Percentiles rank a stretch among this genome's conserved stretches.
phyloP scores from a whole-genome alignment of 2,113 vertebrate species.

The Circaetus cinerascens region DNA sequence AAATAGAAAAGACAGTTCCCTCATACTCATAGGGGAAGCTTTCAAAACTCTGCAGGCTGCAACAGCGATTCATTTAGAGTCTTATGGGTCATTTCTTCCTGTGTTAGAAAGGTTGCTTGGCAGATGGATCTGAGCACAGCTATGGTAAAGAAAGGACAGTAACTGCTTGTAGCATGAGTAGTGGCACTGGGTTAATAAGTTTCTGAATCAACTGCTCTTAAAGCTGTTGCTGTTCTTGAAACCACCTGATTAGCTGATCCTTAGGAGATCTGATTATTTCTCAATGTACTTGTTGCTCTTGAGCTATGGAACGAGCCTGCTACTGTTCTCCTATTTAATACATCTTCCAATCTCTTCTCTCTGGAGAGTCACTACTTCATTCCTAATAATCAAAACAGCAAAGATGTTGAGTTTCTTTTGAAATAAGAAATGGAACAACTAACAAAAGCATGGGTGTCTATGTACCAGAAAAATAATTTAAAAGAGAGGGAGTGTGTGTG shows the following conservation, averaged over 20 bases:
- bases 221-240: neutral
- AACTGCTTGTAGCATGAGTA: neutral
- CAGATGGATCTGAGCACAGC: neutral
- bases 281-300: neutral
- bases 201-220: neutral
- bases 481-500: neutral
- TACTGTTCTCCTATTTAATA: neutral
- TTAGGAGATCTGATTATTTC: neutral
- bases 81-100: neutral
- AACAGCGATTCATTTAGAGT: neutral
- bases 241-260: neutral
- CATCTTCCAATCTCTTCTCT: neutral
- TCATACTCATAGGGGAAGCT: neutral
- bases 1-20: neutral
- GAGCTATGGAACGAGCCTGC: neutral
- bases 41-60: neutral
- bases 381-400: neutral
- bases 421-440: neutral
- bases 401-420: neutral
- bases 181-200: neutral
- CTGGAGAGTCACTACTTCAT: neutral
- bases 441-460: neutral
- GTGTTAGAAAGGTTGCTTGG: neutral
- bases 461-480: neutral
- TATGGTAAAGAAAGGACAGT: neutral